Base-by-base conservation (phyloP, 2,888 invertebrate genomes). In the Pristionchus arcanus region DNA sequence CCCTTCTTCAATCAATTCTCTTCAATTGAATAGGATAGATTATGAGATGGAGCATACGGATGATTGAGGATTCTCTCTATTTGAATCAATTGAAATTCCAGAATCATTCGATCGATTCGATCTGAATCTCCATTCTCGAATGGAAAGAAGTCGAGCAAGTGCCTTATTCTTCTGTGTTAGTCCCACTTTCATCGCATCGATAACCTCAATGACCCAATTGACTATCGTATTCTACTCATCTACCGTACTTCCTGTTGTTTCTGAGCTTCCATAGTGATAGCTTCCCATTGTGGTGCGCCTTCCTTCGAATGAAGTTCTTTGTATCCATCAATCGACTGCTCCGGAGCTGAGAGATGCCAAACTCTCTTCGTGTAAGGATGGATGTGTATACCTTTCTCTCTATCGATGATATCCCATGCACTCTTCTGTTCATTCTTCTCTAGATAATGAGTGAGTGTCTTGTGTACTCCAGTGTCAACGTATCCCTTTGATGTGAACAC, bases 361-460 rank as follows among this genome's bases (percentile, higher is more conserved):
- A 31, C 5, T 68, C n/a, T 25, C n/a, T 68, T n/a, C 15, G 68
- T 21, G 71, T 71, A 3, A 21, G 25, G 28, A n/a, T 15, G 28
- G 68, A n/a, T 7, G 2, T 77, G n/a, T 31, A 55, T 90, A 93
- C 94, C 91, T 81, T 93, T 93, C 71, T 91, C 91, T 55, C 91
- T 74, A 3, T 91, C 92, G 34, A 93, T 91, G 28, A 94, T 91
- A 66, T 94, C 93, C 93, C 93, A 94, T 53, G 93, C 91, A 74
- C 93, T 93, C 68, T 91, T 91, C 88, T 94, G 94, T 77, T 93
- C 93, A 88, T 94, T 94, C 66, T 91, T 91, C 89, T 94, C 93
- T 90, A 94, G 90, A 89, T 90, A 94, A 90, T 94, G 94, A 21
- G 94, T 94, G 83, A 92, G 90, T 0, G 92, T 91, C 63, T 92